Conservation (phyloP, 2,113 vertebrate genomes). For the Microcebus murinus region DNA sequence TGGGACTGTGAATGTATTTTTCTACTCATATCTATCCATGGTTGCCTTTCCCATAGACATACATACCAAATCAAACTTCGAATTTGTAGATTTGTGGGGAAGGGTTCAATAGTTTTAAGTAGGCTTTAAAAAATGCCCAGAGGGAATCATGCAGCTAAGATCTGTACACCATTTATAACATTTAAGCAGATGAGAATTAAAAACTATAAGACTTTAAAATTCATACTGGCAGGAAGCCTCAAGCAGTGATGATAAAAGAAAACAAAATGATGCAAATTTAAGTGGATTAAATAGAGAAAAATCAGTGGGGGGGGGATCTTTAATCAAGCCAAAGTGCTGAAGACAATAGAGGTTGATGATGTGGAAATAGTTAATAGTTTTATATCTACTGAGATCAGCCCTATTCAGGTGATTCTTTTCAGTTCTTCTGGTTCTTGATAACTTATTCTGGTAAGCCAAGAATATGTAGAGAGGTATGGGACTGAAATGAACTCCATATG, state of each 20-base stretch:
- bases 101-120: neutral
- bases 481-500: neutral
- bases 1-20: neutral
- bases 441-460: conserved; percentile 18
- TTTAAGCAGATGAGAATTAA: conserved; percentile 57
- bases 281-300: conserved; percentile 69
- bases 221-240: conserved; percentile 48
- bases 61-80: neutral
- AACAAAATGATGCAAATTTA: conserved; percentile 71
- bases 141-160: conserved; percentile 32
- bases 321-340: conserved; percentile 55
- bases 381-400: conserved; percentile 36
- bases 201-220: conserved; percentile 56
- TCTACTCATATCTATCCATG: neutral
- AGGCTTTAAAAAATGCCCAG: conserved; percentile 14
- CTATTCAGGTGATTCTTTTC: conserved; percentile 32
- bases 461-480: neutral
- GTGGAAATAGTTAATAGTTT: conserved; percentile 64
- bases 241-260: conserved; percentile 63
- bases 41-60: neutral
- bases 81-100: neutral
- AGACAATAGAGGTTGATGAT: conserved; percentile 56
- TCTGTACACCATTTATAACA: conserved; percentile 46
- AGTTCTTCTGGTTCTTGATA: neutral
- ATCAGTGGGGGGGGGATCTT: neutral